phyloP scores from a whole-genome alignment of 2,113 vertebrate genomes.

The Oreochromis tanganicae region DNA sequence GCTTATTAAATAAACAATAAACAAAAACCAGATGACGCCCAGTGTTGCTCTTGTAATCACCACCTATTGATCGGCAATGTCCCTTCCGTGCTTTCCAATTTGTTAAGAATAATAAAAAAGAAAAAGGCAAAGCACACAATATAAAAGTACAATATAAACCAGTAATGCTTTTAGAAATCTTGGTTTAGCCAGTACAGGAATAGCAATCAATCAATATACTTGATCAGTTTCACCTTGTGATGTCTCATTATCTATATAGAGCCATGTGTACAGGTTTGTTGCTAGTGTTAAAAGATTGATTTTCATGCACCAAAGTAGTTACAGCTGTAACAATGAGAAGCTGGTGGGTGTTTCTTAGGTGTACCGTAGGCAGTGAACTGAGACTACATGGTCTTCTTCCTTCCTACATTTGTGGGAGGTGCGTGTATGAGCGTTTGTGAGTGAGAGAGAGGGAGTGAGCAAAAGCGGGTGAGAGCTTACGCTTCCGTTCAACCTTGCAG shows the following conservation, averaged over 20 bases:
- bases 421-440: not conserved
- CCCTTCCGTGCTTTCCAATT: not conserved
- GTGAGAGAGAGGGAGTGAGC: not conserved
- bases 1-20: not conserved
- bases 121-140: not conserved
- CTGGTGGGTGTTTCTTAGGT: not conserved
- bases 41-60: not conserved
- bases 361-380: not conserved
- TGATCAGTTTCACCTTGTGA: not conserved
- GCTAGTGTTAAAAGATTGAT: not conserved
- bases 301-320: not conserved
- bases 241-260: not conserved
- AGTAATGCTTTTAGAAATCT: not conserved
- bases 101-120: not conserved
- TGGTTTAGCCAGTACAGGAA: not conserved
- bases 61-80: not conserved
- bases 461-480: not conserved
- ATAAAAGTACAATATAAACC: not conserved
- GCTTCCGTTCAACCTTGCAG: conserved; percentile 36
- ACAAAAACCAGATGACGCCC: not conserved
- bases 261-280: not conserved
- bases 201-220: not conserved
- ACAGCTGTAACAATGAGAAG: not conserved
- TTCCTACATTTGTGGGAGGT: conserved; percentile 29
- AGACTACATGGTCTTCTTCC: not conserved